phyloP scores from a whole-genome alignment of 1,140 invertebrate genomes.

The Aphidius gifuensis region DNA sequence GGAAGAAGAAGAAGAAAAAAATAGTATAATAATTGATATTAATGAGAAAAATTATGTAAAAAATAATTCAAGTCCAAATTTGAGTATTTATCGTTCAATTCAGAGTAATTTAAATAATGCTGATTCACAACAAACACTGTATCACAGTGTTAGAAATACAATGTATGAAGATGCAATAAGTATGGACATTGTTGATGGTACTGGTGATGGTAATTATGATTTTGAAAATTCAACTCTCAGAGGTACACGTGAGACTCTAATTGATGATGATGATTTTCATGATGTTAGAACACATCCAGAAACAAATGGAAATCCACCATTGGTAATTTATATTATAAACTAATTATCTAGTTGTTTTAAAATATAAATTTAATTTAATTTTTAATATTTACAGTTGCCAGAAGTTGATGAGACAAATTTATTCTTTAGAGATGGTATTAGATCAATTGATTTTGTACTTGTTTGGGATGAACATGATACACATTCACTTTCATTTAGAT shows the following conservation, averaged over 20 bases:
- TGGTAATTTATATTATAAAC: constrained; percentile 24
- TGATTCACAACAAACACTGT: constrained; percentile 35
- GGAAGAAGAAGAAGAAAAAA: constrained; percentile 36
- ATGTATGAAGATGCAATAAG: constrained; percentile 34
- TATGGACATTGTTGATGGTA: constrained; percentile 20
- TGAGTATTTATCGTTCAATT: constrained; percentile 32
- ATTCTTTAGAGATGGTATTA: constrained; percentile 65
- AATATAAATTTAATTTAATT: too few species aligned
- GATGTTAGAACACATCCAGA: constrained; percentile 24
- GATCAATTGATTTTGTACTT: constrained; percentile 75
- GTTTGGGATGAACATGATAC: constrained; percentile 63
- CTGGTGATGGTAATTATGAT: constrained; percentile 21
- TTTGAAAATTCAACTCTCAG: constrained; percentile 28
- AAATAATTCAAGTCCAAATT: constrained; percentile 14
- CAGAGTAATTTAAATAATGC: constrained; percentile 27
- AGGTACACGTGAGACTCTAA: constrained; percentile 32
- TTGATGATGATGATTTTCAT: constrained; percentile 34
- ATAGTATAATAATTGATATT: constrained; percentile 9
- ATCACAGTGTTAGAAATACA: constrained; percentile 35
- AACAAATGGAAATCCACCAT: constrained; percentile 24
- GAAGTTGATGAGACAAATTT: constrained; percentile 38
- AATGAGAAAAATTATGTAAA: constrained; percentile 10
- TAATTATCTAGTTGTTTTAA: too few species aligned
- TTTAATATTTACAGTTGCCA: neutral
- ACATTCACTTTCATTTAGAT: constrained; percentile 38